Conservation (phyloP, 2,888 invertebrate species). For the Nomada hirtipes region DNA sequence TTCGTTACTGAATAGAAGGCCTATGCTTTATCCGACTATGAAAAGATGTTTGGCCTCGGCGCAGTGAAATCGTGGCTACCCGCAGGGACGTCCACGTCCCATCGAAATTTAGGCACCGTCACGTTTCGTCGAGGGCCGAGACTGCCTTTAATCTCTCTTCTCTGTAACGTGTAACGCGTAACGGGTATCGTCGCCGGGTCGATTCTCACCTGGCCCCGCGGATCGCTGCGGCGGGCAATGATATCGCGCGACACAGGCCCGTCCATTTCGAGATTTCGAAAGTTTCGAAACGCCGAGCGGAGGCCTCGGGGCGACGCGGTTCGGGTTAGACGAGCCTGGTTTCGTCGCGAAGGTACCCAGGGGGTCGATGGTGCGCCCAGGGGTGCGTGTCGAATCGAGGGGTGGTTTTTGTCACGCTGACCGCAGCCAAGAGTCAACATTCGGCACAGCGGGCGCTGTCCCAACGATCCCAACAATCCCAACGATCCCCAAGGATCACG, state of each 20-base stretch:
- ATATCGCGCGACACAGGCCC: too few species aligned
- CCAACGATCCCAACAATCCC: conserved; percentile 61
- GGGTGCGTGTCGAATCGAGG: conserved; percentile 80
- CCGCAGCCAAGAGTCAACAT: conserved; percentile 81
- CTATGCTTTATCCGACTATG: conserved; percentile 74
- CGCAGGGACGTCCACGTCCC: conserved; percentile 50
- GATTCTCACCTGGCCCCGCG: neutral
- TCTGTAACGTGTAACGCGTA: too few species aligned
- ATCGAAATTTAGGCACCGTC: conserved; percentile 55
- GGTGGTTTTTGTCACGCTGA: conserved; percentile 80
- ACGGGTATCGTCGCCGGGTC: neutral
- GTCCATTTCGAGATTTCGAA: neutral
- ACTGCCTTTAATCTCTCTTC: too few species aligned
- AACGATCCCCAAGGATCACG: conserved; percentile 14
- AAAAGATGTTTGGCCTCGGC: conserved; percentile 81
- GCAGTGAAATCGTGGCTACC: conserved; percentile 70
- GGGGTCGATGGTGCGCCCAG: conserved; percentile 59
- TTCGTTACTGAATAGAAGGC: conserved; percentile 79
- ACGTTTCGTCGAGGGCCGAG: conserved; percentile 29
- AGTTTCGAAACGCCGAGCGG: neutral
- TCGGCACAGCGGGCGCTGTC: conserved; percentile 77
- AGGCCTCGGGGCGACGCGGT: conserved; percentile 25
- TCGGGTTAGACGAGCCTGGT: conserved; percentile 38
- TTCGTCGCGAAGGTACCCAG: conserved; percentile 30
- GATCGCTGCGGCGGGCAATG: neutral